Evolutionary conservation across 2,113 vertebrate species (phyloP).

Genomic region (Microcebus ravelobensis): DNA sequence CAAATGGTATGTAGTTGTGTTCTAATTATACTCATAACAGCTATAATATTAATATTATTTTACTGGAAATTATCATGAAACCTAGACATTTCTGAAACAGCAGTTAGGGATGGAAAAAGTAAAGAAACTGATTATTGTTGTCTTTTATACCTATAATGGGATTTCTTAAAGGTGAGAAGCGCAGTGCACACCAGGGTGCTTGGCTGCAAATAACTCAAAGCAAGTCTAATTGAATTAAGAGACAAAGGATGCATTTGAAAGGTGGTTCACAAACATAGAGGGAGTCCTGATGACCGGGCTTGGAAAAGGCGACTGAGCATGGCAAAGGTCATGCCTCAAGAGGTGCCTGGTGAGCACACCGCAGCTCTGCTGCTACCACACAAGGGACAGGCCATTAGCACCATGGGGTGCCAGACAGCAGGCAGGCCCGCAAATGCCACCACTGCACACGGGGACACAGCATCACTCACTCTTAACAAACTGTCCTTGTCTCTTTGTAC

Average conservation of each 20-base stretch:
- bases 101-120: background rate
- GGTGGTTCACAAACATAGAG: background rate
- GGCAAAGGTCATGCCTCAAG: fast-evolving
- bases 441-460: fast-evolving
- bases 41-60: background rate
- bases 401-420: too few relatives aligned
- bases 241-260: background rate
- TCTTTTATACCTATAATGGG: background rate
- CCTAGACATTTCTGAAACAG: background rate
- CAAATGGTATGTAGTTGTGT: background rate
- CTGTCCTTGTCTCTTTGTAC: background rate
- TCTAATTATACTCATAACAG: background rate
- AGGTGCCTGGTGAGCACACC: too few relatives aligned
- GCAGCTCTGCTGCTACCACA: background rate
- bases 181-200: background rate
- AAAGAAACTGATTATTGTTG: background rate
- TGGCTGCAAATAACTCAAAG: background rate
- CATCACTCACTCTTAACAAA: background rate
- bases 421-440: too few relatives aligned
- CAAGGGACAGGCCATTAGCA: fast-evolving
- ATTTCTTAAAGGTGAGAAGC: background rate
- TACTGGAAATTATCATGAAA: background rate
- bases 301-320: background rate
- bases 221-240: background rate
- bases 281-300: background rate